These are phyloP conservation scores for Mobula birostris DNA, from an alignment of 2,113 vertebrate genomes.

Conservation along the genomic window DNA sequence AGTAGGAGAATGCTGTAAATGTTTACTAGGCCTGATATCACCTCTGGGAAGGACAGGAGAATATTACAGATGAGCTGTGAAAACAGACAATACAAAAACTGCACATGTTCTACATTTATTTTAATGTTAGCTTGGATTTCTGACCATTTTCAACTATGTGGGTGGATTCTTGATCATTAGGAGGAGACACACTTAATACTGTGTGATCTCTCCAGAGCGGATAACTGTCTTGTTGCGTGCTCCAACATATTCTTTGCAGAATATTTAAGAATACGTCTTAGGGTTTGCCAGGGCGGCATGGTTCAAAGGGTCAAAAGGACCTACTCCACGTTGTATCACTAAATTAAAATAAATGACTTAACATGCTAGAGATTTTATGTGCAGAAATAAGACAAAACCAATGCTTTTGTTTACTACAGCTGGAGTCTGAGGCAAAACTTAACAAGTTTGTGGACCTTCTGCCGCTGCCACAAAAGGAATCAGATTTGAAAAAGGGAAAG, in stretches of 20 bases:
- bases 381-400: not conserved
- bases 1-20: not conserved
- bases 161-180: not conserved
- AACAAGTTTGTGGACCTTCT: constrained; percentile 5
- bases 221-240: not conserved
- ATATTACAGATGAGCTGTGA: not conserved
- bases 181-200: not conserved
- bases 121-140: not conserved
- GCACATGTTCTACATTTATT: not conserved
- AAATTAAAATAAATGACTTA: not conserved
- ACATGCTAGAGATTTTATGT: not conserved
- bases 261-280: not conserved
- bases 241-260: not conserved
- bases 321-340: too few species aligned
- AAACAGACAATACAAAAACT: not conserved
- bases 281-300: too few species aligned
- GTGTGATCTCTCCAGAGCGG: not conserved
- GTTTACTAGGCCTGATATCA: not conserved
- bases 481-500: not conserved
- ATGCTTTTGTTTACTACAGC: not conserved
- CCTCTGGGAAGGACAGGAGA: not conserved
- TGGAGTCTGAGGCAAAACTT: not conserved
- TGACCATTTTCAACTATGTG: not conserved
- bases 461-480: not conserved
- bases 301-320: too few species aligned